phyloP scores from a whole-genome alignment of 2,888 invertebrate genomes.

The Sepioteuthis lessoniana region DNA sequence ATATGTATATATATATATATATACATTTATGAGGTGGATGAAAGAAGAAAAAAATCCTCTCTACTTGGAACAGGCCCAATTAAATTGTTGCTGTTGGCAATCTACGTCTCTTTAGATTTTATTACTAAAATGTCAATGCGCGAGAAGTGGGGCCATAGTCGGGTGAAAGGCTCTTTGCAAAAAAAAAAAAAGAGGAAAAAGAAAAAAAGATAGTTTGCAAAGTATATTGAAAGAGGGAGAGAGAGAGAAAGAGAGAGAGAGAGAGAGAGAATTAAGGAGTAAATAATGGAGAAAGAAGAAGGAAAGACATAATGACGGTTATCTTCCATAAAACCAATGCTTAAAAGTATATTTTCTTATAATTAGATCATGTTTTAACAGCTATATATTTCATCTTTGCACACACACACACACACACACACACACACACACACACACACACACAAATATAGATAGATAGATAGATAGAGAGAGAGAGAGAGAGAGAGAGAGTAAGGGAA shows the following conservation, averaged over 20 bases:
- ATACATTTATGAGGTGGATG: not conserved
- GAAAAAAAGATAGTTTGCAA: not conserved
- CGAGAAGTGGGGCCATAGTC: not conserved
- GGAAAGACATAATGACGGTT: too few relatives aligned
- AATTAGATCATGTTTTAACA: too few relatives aligned
- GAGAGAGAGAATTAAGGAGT: not conserved
- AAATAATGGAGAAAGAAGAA: not conserved
- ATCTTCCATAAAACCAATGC: too few relatives aligned
- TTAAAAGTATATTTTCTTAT: too few relatives aligned
- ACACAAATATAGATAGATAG: too few relatives aligned
- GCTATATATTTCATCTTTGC: too few relatives aligned
- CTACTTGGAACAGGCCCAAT: not conserved
- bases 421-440: too few relatives aligned
- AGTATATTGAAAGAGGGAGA: not conserved
- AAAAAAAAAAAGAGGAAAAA: not conserved
- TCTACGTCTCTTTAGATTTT: not conserved
- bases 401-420: too few relatives aligned
- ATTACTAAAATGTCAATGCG: not conserved
- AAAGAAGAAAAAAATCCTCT: not conserved
- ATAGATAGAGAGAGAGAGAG: too few relatives aligned
- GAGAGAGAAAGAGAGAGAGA: not conserved
- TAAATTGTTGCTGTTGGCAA: not conserved
- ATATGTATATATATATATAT: not conserved
- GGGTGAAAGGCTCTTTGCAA: not conserved
- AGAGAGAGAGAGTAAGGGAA: too few relatives aligned